phyloP scores from a whole-genome alignment of 2,113 vertebrate species.

The Epinephelus lanceolatus region DNA sequence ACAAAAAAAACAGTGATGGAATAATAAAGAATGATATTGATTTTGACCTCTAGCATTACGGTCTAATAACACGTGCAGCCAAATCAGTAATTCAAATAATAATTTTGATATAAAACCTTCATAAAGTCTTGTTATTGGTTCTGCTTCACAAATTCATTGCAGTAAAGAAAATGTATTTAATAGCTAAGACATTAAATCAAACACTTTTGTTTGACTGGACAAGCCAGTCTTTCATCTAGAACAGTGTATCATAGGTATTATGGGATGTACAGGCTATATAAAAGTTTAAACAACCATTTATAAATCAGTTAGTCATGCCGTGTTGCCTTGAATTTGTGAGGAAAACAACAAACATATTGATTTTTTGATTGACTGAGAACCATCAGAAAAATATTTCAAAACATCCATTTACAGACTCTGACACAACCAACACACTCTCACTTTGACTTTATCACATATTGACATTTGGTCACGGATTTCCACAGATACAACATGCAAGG shows the following conservation, averaged over 20 bases:
- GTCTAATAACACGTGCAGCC: not conserved
- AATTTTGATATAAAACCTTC: slow-evolving; percentile 16
- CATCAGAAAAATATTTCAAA: too few relatives aligned
- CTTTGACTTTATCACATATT: too few relatives aligned
- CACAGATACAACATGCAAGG: too few relatives aligned
- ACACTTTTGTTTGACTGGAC: not conserved
- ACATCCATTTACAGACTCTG: too few relatives aligned
- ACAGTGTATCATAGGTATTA: not conserved
- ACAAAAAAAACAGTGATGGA: not conserved
- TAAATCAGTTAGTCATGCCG: too few relatives aligned
- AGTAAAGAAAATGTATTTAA: not conserved
- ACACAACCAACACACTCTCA: too few relatives aligned
- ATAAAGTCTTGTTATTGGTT: slow-evolving; percentile 3
- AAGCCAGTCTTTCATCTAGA: slow-evolving; percentile 8
- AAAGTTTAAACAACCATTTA: not conserved
- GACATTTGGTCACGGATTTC: too few relatives aligned
- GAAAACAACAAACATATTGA: too few relatives aligned
- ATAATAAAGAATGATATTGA: slow-evolving; percentile 16
- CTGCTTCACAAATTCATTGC: not conserved
- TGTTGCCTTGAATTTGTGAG: too few relatives aligned
- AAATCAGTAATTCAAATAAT: slow-evolving; percentile 24
- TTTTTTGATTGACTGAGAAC: too few relatives aligned
- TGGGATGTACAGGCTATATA: not conserved
- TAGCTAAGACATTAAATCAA: slow-evolving; percentile 6
- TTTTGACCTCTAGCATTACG: slow-evolving; percentile 31